A percentile compares a stretch with the other conserved stretches of the same genome.
These are phyloP conservation scores for Carassius gibelio DNA, from an alignment of 2,113 vertebrate species.

Conservation along the genomic window DNA sequence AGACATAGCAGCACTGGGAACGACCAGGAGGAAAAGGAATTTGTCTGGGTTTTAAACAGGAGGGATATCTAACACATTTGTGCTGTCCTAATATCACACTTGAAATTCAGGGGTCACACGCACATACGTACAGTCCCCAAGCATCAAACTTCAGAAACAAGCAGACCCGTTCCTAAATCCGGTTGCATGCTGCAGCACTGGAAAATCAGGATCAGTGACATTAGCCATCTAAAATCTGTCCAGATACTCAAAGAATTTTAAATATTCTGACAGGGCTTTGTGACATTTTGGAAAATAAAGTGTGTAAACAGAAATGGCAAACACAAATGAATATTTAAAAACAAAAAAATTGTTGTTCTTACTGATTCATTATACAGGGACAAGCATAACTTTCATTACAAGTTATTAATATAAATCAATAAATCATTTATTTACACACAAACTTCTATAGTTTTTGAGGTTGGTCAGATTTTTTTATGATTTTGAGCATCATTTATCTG, in stretches of 20 bases:
- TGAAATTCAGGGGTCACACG: slow-evolving; percentile 31
- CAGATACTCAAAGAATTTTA: slow-evolving; percentile 61
- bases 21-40: slow-evolving; percentile 49
- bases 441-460: too few relatives aligned
- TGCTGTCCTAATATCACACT: slow-evolving; percentile 56
- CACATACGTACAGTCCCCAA: slow-evolving; percentile 12
- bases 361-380: neutral
- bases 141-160: neutral
- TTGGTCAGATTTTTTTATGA: neutral
- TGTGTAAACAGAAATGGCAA: slow-evolving; percentile 55
- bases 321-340: too few relatives aligned
- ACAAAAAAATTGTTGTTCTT: neutral
- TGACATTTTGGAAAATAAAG: slow-evolving; percentile 66
- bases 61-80: slow-evolving; percentile 62
- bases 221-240: slow-evolving; percentile 20
- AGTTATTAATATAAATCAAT: neutral
- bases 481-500: neutral
- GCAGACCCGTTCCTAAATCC: neutral
- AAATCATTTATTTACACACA: neutral
- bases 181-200: slow-evolving; percentile 32
- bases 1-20: slow-evolving; percentile 7
- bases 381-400: neutral
- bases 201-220: slow-evolving; percentile 43
- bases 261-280: slow-evolving; percentile 70
- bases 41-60: slow-evolving; percentile 70